Evolutionary conservation across 2,888 invertebrate genomes (phyloP).

Genomic region (Ennomos erosarius): DNA sequence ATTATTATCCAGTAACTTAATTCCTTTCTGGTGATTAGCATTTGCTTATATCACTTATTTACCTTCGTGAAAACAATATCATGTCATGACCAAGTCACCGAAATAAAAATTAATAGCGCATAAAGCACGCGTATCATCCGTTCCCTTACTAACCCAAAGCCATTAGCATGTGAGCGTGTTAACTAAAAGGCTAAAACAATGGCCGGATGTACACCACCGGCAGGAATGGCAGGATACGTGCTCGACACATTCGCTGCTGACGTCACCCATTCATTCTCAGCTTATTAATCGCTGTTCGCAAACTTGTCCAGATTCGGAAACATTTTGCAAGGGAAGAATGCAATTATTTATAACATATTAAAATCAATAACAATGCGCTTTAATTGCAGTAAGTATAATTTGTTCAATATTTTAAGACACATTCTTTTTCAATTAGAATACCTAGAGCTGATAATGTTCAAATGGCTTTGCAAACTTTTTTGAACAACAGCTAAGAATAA

Average conservation of each 20-base stretch:
- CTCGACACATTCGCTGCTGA: constrained; percentile 63
- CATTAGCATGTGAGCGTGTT: constrained; percentile 60
- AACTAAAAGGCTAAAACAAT: constrained; percentile 62
- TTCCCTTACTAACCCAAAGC: constrained; percentile 47
- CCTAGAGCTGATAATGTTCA: too few relatives aligned
- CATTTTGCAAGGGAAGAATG: not conserved
- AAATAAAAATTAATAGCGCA: constrained; percentile 27
- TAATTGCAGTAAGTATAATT: too few relatives aligned
- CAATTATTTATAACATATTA: too few relatives aligned
- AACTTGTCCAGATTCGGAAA: constrained; percentile 19
- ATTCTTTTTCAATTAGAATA: too few relatives aligned
- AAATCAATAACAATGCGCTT: too few relatives aligned
- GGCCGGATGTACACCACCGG: constrained; percentile 62
- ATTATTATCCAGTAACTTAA: too few relatives aligned
- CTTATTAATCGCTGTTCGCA: constrained; percentile 50
- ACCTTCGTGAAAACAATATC: not conserved
- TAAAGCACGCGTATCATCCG: constrained; percentile 40
- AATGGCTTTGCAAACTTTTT: too few relatives aligned
- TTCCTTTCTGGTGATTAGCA: too few relatives aligned
- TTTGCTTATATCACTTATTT: too few relatives aligned
- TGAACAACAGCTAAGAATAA: too few relatives aligned
- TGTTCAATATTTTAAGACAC: too few relatives aligned
- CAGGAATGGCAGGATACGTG: constrained; percentile 63
- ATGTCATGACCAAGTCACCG: not conserved
- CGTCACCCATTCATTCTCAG: constrained; percentile 56